These are phyloP conservation scores for Sphenodon punctatus DNA, from an alignment of 2,797 vertebrate species.

Conservation along the genomic window DNA sequence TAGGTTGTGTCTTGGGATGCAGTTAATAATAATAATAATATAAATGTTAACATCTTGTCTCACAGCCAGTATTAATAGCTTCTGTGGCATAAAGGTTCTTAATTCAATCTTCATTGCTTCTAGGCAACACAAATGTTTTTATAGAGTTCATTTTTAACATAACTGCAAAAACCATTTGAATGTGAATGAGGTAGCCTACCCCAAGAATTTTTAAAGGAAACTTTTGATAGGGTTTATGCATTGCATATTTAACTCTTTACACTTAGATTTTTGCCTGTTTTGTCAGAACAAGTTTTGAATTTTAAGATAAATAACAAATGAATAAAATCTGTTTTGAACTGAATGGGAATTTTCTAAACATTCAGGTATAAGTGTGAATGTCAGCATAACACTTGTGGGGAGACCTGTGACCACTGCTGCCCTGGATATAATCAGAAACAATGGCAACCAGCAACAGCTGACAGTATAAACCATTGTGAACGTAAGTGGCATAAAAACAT, in stretches of 20 bases:
- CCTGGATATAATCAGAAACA: slow-evolving; percentile 87
- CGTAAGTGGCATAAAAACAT: slow-evolving; percentile 76
- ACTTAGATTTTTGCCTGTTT: background rate
- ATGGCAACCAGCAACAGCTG: slow-evolving; percentile 83
- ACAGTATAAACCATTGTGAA: slow-evolving; percentile 84
- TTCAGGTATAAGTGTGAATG: slow-evolving; percentile 88
- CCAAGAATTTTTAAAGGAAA: background rate
- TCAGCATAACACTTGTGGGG: slow-evolving; percentile 91
- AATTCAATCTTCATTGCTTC: background rate
- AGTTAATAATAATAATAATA: background rate
- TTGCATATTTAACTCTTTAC: background rate
- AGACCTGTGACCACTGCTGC: slow-evolving; percentile 90
- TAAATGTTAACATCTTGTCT: background rate
- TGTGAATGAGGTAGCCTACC: background rate
- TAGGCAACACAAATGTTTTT: background rate
- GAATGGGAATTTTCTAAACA: background rate
- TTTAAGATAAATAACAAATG: background rate
- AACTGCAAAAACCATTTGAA: background rate
- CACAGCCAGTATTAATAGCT: background rate
- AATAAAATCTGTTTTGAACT: background rate
- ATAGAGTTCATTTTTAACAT: background rate
- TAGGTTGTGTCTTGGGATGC: background rate
- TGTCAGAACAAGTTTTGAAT: too few species aligned
- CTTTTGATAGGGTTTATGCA: fast-evolving
- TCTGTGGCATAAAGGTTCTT: background rate